Evolutionary conservation across 1,140 invertebrate species (phyloP).

Genomic region (Bradysia coprophila): DNA sequence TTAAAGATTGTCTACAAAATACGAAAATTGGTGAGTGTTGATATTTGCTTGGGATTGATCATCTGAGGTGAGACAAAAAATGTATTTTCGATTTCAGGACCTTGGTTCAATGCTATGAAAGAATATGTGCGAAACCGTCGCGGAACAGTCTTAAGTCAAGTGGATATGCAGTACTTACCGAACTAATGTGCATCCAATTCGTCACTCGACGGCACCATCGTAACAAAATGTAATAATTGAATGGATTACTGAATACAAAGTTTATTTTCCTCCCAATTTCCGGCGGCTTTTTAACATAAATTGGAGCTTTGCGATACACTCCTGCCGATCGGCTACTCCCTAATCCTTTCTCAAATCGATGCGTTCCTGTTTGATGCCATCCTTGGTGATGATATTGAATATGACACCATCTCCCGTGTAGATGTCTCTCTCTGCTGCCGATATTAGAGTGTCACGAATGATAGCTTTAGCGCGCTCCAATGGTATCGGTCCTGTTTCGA

Average conservation of each 20-base stretch:
- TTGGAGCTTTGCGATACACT: no score
- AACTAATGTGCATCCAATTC: not conserved
- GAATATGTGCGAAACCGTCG: not conserved
- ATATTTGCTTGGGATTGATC: not conserved
- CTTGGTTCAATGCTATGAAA: not conserved
- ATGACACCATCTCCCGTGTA: constrained; percentile 85
- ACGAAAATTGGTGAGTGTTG: constrained; percentile 36
- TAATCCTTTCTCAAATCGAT: constrained; percentile 67
- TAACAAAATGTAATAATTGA: not conserved
- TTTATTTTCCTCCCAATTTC: no score
- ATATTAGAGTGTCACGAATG: constrained; percentile 90
- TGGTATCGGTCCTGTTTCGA: constrained; percentile 36
- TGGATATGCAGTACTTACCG: not conserved
- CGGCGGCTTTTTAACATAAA: no score
- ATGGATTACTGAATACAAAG: no score
- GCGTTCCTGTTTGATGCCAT: constrained; percentile 54
- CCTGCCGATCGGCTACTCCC: no score
- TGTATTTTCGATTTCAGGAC: no score
- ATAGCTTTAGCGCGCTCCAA: constrained; percentile 65
- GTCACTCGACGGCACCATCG: not conserved
- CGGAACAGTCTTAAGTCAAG: not conserved
- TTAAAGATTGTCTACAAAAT: constrained; percentile 59
- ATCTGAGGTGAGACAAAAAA: not conserved
- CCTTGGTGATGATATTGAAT: constrained; percentile 80
- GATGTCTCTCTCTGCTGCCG: constrained; percentile 93